Base-by-base conservation (phyloP, 2,797 vertebrate species). In the Acipenser oxyrinchus region DNA sequence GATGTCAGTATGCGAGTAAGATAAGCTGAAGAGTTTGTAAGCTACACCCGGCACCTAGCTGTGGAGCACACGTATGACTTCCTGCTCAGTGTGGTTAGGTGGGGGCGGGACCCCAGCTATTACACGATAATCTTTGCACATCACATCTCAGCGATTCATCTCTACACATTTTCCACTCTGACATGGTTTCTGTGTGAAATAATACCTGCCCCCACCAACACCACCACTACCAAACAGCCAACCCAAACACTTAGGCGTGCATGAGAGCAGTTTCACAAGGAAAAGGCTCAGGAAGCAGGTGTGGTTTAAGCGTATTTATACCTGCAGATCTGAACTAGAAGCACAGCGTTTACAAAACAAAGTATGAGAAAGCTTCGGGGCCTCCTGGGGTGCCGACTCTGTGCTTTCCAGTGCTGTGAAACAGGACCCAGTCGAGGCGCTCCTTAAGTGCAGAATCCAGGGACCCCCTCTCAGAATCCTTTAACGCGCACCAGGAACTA, bases 121-220 rank as follows among this genome's bases (percentile, higher is more conserved):
- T 13, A n/a, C 55, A n/a, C 11, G 12, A 6, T 58, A 13, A n/a
- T 11, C 15, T 13, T 13, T 58, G 10, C 12, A 13, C 55, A n/a
- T 13, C 6, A 13, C 12, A 13, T 58, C 55, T 58, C 15, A 58
- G 12, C 48, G 18, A 10, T 55, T 55, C 18, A 62, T 62, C 60
- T 62, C 18, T 62, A 37, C 18, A 62, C 60, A 62, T 62, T 62
- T 62, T 62, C 60, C 60, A 62, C 60, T 62, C 18, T 37, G 60
- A 12, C 59, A 60, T 55, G 13, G 59, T 60, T 62, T 62, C 60
- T 62, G 13, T 62, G 12, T 23, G 15, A 62, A 18, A 10, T 10
- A 58, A 7, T 4, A n/a, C 12, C 55, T 18, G 12, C 15, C 37
- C 18, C 48, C 60, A 10, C 12, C 48, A 55, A 10, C 53, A 55